Evolutionary conservation across 2,888 invertebrate genomes (phyloP).

Genomic region (Blomia tropicalis): DNA sequence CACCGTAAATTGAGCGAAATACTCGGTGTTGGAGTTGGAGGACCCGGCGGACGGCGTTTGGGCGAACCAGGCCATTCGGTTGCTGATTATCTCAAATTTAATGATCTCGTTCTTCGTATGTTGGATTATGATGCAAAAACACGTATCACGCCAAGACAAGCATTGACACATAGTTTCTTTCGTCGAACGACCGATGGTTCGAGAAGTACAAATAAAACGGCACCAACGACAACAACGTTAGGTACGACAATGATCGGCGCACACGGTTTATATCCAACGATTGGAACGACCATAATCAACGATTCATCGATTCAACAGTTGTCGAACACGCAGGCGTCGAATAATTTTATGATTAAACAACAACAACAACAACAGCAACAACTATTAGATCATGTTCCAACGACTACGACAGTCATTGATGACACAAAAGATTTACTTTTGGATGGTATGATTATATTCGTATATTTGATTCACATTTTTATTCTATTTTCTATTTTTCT

Average conservation of each 20-base stretch:
- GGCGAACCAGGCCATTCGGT: constrained; percentile 92
- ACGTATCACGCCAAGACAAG: constrained; percentile 93
- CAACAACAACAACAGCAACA: not conserved
- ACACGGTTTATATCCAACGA: not conserved
- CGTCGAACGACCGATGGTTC: constrained; percentile 83
- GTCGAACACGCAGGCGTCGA: not conserved
- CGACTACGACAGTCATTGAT: too few relatives aligned
- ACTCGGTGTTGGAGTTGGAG: constrained; percentile 78
- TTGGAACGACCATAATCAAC: not conserved
- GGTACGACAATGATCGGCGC: not conserved
- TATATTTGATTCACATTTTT: too few relatives aligned
- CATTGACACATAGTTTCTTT: constrained; percentile 94
- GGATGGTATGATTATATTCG: not conserved
- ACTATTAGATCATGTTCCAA: too few relatives aligned
- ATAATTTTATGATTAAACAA: not conserved
- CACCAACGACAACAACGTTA: not conserved
- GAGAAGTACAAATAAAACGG: constrained; percentile 33
- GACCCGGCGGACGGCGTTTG: constrained; percentile 78
- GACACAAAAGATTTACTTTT: not conserved
- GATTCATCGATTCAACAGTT: not conserved
- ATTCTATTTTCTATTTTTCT: too few relatives aligned
- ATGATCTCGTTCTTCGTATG: constrained; percentile 95
- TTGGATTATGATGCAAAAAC: constrained; percentile 95
- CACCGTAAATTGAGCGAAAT: constrained; percentile 86
- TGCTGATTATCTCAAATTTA: constrained; percentile 95